Evolutionary conservation across 2,888 invertebrate species (phyloP).

Genomic region (Drosophila vallismaia): DNA sequence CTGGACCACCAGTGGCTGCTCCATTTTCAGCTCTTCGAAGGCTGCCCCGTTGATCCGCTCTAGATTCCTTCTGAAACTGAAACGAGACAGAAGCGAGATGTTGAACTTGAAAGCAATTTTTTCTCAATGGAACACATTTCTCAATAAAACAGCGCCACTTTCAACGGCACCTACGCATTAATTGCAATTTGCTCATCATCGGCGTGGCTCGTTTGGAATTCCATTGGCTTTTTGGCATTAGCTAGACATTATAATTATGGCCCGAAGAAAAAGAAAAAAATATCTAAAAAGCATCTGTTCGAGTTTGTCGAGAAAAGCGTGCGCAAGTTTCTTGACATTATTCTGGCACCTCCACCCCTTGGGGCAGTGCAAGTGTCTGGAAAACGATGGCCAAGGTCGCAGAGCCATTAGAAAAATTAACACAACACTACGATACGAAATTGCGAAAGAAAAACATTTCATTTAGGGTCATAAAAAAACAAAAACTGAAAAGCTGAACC

Average conservation of each 20-base stretch:
- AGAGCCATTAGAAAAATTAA: constrained; percentile 28
- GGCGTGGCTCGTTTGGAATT: constrained; percentile 42
- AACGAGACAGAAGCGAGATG: constrained; percentile 20
- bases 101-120: constrained; percentile 71
- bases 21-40: constrained; percentile 65
- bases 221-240: constrained; percentile 45
- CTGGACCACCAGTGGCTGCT: constrained; percentile 88
- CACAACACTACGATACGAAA: neutral
- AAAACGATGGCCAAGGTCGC: constrained; percentile 55
- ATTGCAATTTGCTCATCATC: constrained; percentile 26
- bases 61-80: constrained; percentile 59
- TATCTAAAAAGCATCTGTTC: constrained; percentile 62
- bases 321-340: constrained; percentile 57
- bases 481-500: constrained; percentile 24
- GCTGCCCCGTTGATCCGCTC: constrained; percentile 41
- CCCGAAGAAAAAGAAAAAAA: constrained; percentile 1
- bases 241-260: constrained; percentile 50
- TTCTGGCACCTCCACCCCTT: constrained; percentile 12
- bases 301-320: constrained; percentile 32
- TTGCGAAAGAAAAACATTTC: constrained; percentile 32
- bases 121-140: constrained; percentile 56
- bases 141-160: constrained; percentile 5
- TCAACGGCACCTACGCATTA: constrained; percentile 44
- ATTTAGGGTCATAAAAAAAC: constrained; percentile 25
- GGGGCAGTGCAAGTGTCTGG: constrained; percentile 53